Evolutionary conservation across 2,888 invertebrate genomes (phyloP), one percentile per base, ranked within the genome.

Genomic region (Protonemura montana): DNA sequence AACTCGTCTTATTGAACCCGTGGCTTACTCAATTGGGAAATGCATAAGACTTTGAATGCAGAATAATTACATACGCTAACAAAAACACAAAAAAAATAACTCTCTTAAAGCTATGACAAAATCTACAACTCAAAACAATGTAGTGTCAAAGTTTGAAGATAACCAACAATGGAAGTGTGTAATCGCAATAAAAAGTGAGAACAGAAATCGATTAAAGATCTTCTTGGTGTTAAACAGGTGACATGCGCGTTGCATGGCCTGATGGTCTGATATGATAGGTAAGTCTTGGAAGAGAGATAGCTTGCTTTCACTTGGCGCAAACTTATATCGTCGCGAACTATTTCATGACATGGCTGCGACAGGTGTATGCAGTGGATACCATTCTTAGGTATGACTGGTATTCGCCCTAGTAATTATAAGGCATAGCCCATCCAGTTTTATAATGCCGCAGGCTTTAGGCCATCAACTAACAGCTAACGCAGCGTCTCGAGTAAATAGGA

Each of bases 351-450:
- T 30, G 30, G 30, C 28, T 30, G 28, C 7, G 27, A 78, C 28
- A n/a, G 30, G n/a, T 81, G 30, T 29, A 81, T 28, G n/a, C 29
- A 29, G 81, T 27, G 26, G 28, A 29, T 81, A 81, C 81, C 81
- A 81, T 81, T 81, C 81, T 59, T 59, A 84, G 84, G 84, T 59
- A 84, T 84, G 76, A 84, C 84, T 26, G 84, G 76, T 76, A 84
- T 84, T 42, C 59, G 84, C 84, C 84, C 84, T 28, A 84, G 27
- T 76, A 84, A 84, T 76, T 84, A 84, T 26, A 16, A 83, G 28
- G 59, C 84, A 59, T 21, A 81, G 81, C 21, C 29, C 81, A 59
- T 59, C 30, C 30, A 27, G 28, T 27, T 30, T 81, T 81, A 29
- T 81, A 28, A 28, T 3, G 35, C 81, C 30, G 2, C 81, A 21